Evolutionary conservation across 2,888 invertebrate species (phyloP).

Genomic region (Agapostemon virescens): DNA sequence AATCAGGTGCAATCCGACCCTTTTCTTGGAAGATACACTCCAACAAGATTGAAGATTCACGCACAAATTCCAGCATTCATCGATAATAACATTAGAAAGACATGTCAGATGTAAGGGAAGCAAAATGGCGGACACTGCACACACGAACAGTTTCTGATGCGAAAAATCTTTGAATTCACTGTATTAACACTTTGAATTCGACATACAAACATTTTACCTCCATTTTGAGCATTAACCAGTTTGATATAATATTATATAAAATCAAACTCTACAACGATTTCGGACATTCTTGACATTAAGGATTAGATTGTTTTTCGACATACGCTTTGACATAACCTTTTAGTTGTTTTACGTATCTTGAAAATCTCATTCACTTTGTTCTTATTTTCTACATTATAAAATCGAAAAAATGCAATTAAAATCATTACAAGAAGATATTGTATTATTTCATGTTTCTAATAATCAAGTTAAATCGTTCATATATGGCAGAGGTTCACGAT

Average conservation of each 20-base stretch:
- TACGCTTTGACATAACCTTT: conserved; percentile 61
- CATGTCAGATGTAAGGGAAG: conserved; percentile 76
- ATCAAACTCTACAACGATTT: conserved; percentile 28
- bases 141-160: conserved; percentile 64
- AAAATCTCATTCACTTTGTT: conserved; percentile 28
- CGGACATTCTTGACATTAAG: conserved; percentile 14
- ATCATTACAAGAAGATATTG: not conserved
- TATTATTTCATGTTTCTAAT: not conserved
- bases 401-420: not conserved
- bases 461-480: not conserved
- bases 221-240: conserved; percentile 42
- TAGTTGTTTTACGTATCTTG: not conserved
- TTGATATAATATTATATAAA: conserved; percentile 32
- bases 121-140: conserved; percentile 75
- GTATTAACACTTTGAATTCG: conserved; percentile 55
- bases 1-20: conserved; percentile 52
- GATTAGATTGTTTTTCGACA: conserved; percentile 48
- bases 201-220: conserved; percentile 44
- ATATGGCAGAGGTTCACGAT: conserved; percentile 4
- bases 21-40: conserved; percentile 55
- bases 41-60: conserved; percentile 60
- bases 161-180: conserved; percentile 67
- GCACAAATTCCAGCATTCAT: conserved; percentile 69
- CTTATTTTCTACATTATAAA: conserved; percentile 1
- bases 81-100: conserved; percentile 79